These are phyloP conservation scores for Notothenia coriiceps DNA, from an alignment of 2,113 vertebrate species.

Conservation along the genomic window DNA sequence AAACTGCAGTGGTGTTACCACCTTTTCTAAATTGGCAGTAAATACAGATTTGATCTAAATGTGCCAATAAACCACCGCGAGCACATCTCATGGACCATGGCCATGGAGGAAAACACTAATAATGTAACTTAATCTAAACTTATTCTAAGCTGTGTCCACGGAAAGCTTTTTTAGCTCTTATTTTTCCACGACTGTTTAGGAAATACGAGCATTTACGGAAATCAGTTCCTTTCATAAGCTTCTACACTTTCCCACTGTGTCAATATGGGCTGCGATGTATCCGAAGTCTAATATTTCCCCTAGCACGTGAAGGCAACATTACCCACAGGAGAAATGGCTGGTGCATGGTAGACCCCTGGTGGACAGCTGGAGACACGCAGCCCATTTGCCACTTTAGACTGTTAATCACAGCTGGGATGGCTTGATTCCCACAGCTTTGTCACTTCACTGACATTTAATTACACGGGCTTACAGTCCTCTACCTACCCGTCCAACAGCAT, in stretches of 20 bases:
- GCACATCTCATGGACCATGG: too few species aligned
- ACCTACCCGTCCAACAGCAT: neutral
- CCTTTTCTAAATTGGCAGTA: too few species aligned
- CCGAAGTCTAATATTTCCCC: neutral
- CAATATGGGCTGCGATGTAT: neutral
- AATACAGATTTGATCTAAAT: too few species aligned
- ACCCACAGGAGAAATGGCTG: neutral
- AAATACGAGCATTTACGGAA: neutral
- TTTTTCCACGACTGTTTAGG: neutral
- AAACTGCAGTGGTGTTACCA: too few species aligned
- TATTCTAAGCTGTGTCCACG: neutral
- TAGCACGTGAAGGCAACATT: conserved; percentile 29
- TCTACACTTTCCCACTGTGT: neutral
- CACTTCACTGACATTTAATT: neutral
- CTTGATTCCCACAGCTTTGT: neutral
- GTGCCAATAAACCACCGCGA: too few species aligned
- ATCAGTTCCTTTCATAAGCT: neutral
- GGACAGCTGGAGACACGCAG: conserved; percentile 33
- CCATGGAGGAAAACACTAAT: too few species aligned
- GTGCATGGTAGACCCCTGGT: conserved; percentile 52
- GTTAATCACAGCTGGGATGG: neutral
- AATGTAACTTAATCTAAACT: too few species aligned
- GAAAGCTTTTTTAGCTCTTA: neutral
- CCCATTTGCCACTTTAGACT: too few species aligned
- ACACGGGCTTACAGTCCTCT: neutral